Conservation (phyloP, 2,888 invertebrate genomes). For the Polymixis flavicincta region DNA sequence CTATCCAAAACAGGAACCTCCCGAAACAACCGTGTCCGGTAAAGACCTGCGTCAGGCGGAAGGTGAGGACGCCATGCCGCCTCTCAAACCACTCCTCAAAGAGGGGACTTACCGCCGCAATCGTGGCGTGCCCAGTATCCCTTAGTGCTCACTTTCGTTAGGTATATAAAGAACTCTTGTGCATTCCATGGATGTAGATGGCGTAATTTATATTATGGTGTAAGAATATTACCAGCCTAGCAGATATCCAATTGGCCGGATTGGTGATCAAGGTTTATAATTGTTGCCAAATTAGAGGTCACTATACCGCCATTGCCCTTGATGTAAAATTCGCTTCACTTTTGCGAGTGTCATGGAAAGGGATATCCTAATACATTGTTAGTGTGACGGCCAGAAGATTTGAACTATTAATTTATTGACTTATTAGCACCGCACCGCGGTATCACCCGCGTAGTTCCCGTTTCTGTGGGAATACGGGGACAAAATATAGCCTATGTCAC, state of each 20-base stretch:
- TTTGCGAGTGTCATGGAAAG: conserved; percentile 11
- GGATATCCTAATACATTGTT: conserved; percentile 40
- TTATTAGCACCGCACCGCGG: too few species aligned
- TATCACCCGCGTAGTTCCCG: too few species aligned
- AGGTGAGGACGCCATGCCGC: too few species aligned
- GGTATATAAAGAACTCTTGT: not conserved
- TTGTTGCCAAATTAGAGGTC: conserved; percentile 8
- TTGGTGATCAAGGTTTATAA: not conserved
- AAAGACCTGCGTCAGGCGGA: too few species aligned
- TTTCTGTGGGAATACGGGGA: too few species aligned
- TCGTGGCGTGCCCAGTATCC: too few species aligned
- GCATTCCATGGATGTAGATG: not conserved
- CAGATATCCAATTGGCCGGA: not conserved
- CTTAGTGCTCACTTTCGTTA: not conserved
- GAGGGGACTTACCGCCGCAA: too few species aligned
- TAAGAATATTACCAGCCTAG: not conserved
- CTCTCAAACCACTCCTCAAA: too few species aligned
- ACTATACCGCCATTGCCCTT: not conserved
- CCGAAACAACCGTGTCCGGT: too few species aligned
- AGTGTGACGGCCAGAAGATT: conserved; percentile 10
- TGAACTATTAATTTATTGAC: not conserved
- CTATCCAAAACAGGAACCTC: too few species aligned
- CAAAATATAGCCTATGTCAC: too few species aligned
- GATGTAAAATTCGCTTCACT: conserved; percentile 1
- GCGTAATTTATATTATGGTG: not conserved